Evolutionary conservation across 2,113 vertebrate species (phyloP).

Genomic region (Nasalis larvatus): DNA sequence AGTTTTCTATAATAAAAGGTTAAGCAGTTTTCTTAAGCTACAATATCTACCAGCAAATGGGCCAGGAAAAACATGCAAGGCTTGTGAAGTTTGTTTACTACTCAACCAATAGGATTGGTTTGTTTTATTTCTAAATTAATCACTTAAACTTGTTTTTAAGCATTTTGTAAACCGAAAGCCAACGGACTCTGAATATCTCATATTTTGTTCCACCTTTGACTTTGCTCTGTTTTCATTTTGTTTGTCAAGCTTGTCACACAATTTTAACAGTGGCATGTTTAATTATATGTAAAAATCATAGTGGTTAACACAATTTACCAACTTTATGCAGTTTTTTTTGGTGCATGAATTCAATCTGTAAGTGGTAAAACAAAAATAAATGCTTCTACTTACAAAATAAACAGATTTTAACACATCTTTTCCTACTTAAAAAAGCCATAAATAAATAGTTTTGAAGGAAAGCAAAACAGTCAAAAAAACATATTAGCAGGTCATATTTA

Average conservation of each 20-base stretch:
- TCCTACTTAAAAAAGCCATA: background rate
- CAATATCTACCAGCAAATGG: background rate
- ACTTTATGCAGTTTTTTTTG: background rate
- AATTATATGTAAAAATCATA: conserved; percentile 62
- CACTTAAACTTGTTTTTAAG: conserved; percentile 46
- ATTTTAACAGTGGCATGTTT: conserved; percentile 42
- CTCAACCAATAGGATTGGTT: background rate
- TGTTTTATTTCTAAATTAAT: conserved; percentile 37
- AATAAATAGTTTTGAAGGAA: background rate
- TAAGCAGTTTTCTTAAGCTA: conserved; percentile 56
- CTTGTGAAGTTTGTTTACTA: background rate
- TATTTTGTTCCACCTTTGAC: conserved; percentile 5
- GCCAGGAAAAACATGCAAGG: background rate
- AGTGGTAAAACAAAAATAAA: conserved; percentile 42
- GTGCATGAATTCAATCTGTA: background rate
- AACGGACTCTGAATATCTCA: conserved; percentile 6
- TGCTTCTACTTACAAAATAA: conserved; percentile 44
- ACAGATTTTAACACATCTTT: conserved; percentile 23
- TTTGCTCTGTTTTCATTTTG: conserved; percentile 32
- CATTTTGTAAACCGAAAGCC: conserved; percentile 11
- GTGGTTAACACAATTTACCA: conserved; percentile 53
- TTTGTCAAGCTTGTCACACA: conserved; percentile 52
- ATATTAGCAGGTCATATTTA: conserved; percentile 40
- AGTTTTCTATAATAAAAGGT: conserved; percentile 53
- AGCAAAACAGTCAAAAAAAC: conserved; percentile 28